Base-by-base conservation (phyloP, 2,113 vertebrate species). In the Scalopus aquaticus region DNA sequence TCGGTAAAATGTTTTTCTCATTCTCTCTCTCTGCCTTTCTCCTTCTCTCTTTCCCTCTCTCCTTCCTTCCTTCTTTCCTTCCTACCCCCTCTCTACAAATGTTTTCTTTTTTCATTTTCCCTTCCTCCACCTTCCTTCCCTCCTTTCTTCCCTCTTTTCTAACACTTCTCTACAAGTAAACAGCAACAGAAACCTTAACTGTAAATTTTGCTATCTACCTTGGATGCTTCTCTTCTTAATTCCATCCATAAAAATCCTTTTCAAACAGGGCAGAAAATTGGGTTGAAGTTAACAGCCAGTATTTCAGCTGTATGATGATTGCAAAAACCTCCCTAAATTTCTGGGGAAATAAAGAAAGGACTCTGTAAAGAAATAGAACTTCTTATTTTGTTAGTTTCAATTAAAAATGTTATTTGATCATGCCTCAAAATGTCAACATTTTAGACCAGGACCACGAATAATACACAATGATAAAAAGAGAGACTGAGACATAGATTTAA, bases 251-350 rank as follows among this genome's bases (percentile, higher is more conserved):
- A 95, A 96, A 79, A 42, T 67, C 42, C 72, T 96, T 94, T 97
- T 88, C 91, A 94, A 96, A 93, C 76, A 88, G 70, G 62, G 85
- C 80, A 96, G 78, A 97, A 97, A 92, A 90, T 94, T 88, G 86
- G 65, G 10, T 70, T 83, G 88, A 88, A 83, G 69, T 96, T 96
- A 88, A 44, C 46, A 81, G 64, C 90, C 81, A 88, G 95, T 91
- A 95, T 94, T 91, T 91, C 35, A 51, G 88, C 88, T 64, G 28
- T 74, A 82, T 1, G 19, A 32, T 60, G 77, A 90, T 82, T 83
- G 49, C 44, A 82, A 69, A 73, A 91, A 51, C 78, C 24, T 88
- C 49, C 56, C 80, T n/a, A 65, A 42, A 91, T 58, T 90, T 94
- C 69, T 58, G 82, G 73, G 49, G 20, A 39, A 78, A 65, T 65